Percentiles rank a stretch among this genome's conserved stretches.
Evolutionary conservation across 2,113 vertebrate genomes (phyloP).

Genomic region (Eulemur rufifrons): DNA sequence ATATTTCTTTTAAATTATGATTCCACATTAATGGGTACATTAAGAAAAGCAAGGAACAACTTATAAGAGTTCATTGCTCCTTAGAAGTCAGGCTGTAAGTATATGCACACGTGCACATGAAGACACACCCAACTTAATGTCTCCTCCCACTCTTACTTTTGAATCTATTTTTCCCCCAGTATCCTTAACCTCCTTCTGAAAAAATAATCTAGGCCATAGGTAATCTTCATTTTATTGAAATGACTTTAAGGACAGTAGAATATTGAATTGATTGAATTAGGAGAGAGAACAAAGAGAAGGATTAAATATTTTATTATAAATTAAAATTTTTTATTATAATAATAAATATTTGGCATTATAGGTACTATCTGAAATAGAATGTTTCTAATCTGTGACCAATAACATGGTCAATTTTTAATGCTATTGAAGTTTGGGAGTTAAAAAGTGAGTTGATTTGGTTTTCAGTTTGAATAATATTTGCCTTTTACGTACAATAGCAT

Average conservation of each 20-base stretch:
- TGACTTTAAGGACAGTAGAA: not conserved
- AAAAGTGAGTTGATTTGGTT: not conserved
- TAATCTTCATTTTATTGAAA: constrained; percentile 20
- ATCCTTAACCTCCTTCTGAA: not conserved
- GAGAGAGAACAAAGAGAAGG: not conserved
- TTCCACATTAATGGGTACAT: not conserved
- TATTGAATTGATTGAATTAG: not conserved
- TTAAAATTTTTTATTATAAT: not conserved
- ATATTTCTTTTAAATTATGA: not conserved
- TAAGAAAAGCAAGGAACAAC: not conserved
- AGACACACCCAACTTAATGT: not conserved
- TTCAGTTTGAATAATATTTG: constrained; percentile 29
- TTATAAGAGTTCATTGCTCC: not conserved
- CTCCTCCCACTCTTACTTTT: not conserved
- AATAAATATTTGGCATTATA: not conserved
- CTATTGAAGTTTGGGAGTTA: not conserved
- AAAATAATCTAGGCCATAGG: not conserved
- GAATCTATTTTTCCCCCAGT: not conserved
- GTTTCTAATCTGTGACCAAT: not conserved
- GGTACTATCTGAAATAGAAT: not conserved
- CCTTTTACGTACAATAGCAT: not conserved
- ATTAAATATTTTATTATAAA: not conserved
- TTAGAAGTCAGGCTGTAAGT: not conserved
- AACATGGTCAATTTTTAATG: not conserved
- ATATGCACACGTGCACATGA: not conserved